Base-by-base conservation (phyloP, 2,113 vertebrate species). In the Protobothrops flavoviridis region DNA sequence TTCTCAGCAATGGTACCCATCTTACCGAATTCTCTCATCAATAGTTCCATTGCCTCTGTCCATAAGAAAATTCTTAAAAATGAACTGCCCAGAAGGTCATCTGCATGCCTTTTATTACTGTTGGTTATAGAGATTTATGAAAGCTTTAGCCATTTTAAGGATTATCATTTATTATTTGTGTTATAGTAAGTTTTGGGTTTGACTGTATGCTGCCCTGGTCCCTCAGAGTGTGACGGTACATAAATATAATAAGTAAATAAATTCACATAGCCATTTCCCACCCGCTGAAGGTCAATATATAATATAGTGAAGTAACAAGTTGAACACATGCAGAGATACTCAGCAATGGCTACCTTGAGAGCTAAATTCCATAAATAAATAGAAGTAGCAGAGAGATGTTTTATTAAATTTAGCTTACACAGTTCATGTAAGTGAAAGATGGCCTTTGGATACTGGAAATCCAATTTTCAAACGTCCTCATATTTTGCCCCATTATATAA, bases 401-500 rank as follows among this genome's bases (percentile, higher is more conserved):
- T 89, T 56, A 89, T 89, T 89, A 89, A 87, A 48, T 87, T 87
- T 48, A 87, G 10, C 45, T 87, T 29, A 29, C 48, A 29, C 15
- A 45, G 4, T 87, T 48, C 50, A 50, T 50, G 26, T 48, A 15
- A 88, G 2, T 6, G 90, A 93, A 95, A 26, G 87, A 81, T 45
- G 57, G 39, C 9, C 74, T 33, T 9, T 17, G 92, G 88, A 50
- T 29, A 92, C 29, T 94, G 90, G 93, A 88, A 0, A 4, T 15
- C 1, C 53, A 0, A 52, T 90, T 94, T 95, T 43, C 20, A 90
- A 4, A 4, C 93, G 33, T 91, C 92, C 93, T 92, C 17, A 12
- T 64, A 87, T 89, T 92, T 89, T 94, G 59, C 81, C 94, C 94
- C 95, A 93, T 94, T 85, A 64, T 29, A 59, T 64, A 94, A 90